Base-by-base conservation (phyloP, 1,140 invertebrate genomes). In the Drosophila varians region DNA sequence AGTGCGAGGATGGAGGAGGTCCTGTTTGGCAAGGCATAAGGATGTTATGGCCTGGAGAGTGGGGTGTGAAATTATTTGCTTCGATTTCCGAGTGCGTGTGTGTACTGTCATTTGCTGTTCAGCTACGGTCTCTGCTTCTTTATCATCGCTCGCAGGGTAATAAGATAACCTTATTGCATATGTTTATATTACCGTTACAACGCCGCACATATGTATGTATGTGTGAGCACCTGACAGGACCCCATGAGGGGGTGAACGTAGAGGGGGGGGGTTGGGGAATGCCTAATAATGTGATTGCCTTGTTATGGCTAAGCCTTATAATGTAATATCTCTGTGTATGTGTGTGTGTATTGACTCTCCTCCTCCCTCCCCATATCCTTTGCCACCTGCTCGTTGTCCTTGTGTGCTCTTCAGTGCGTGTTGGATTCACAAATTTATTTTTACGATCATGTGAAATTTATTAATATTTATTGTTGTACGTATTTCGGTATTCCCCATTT, bases 361-460 rank as follows among this genome's bases (percentile, higher is more conserved):
- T 11, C 28, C 28, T 11, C 28, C 3, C 28, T 9, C 9, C n/a
- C 12, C 21, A 21, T 18, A 31, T 21, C 6, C 42, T 18, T 16
- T 38, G 45, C 31, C 45, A 19, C 25, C 23, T 52, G 31, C n/a
- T n/a, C n/a, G n/a, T n/a, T 52, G 40, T 21, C 21, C 4, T 21
- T 72, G 64, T 47, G 56, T 26, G 54, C 65, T 54, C 38, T 40
- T 54, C 60, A 62, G 56, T 76, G 56, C 55, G 79, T 73, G 77
- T 70, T 79, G 73, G 80, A 86, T 86, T 87, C 82, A 87, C 82
- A 86, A 86, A 87, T 86, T 86, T 80, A 86, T 86, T 86, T 86
- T 86, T 86, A 86, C 87, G 82, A 87, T 86, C 82, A 86, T 86
- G 82, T 87, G 82, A 86, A 86, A 86, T 86, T 86, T 86, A 86